Conservation (phyloP, 2,113 vertebrate genomes). For the Chloebia gouldiae region DNA sequence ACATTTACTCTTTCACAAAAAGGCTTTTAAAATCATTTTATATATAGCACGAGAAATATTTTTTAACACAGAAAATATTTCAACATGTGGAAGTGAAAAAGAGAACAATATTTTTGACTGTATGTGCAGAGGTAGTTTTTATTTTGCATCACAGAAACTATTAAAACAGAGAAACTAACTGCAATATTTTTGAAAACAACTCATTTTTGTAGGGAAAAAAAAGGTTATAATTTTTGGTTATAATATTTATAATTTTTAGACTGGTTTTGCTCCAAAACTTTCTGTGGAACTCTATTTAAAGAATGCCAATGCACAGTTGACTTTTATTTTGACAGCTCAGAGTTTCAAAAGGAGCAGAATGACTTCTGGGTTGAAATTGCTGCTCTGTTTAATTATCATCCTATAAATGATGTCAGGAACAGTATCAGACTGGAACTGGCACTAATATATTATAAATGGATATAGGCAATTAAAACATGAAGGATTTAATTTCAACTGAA, state of each 20-base stretch:
- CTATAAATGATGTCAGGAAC: background rate
- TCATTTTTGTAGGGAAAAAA: background rate
- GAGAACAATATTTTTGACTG: background rate
- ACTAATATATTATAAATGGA: background rate
- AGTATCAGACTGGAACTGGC: background rate
- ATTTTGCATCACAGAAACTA: background rate
- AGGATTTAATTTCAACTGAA: background rate
- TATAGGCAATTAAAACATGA: background rate
- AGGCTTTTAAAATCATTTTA: background rate
- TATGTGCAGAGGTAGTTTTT: background rate
- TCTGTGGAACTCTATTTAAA: background rate
- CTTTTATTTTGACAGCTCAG: background rate
- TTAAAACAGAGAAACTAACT: background rate
- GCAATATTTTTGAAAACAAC: background rate
- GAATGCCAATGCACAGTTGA: background rate
- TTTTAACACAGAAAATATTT: background rate
- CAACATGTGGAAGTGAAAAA: background rate
- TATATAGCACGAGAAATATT: background rate
- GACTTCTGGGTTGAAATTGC: background rate
- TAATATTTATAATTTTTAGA: background rate
- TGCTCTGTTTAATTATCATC: background rate
- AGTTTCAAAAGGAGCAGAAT: background rate
- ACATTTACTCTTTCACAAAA: background rate
- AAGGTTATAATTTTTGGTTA: background rate
- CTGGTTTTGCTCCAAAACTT: background rate